Base-by-base conservation (phyloP, 2,797 vertebrate genomes). In the Anabacerthia variegaticeps region DNA sequence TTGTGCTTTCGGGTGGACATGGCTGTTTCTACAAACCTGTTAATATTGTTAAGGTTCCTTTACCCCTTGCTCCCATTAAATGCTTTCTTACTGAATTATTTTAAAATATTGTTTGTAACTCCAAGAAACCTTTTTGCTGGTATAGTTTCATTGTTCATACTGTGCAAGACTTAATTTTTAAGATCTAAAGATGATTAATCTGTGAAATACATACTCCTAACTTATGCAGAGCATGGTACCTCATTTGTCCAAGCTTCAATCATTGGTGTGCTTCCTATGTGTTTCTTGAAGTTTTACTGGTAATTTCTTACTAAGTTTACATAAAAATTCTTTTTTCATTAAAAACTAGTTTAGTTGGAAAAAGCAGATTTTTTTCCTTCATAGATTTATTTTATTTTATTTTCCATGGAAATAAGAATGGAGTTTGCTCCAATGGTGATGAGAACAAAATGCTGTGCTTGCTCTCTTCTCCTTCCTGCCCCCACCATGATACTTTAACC, bases 21-120 rank as follows among this genome's bases (percentile, higher is more conserved):
- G 79, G 82, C 67, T 91, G 48, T 92, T 96, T 93, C 44, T 86
- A 43, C 63, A 95, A 92, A 92, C 44, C 91, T 94, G 92, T 93
- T 94, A 95, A 92, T 94, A 88, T 95, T 94, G 69, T 96, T 96
- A 95, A 91, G 72, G 68, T 65, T 94, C 49, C 78, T 92, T 94
- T 93, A 55, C 43, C 76, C 43, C 49, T 85, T 88, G 43, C 39
- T 92, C 58, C 79, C 51, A 69, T 94, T 94, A 88, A 93, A 82
- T 76, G 34, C 18, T 79, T 90, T 92, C 73, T 86, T 82, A 93
- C 43, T 86, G 85, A 96, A 92, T 95, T 90, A 73, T 52, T 93
- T 86, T 75, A 32, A 94, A 94, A 84, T 75, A 59, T 61, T 88
- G 27, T 84, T 94, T 88, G 67, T 69, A 85, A 91, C 48, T 86